Evolutionary conservation across 2,113 vertebrate genomes (phyloP), one percentile per base, ranked within the genome.

Genomic region (Tursiops truncatus): DNA sequence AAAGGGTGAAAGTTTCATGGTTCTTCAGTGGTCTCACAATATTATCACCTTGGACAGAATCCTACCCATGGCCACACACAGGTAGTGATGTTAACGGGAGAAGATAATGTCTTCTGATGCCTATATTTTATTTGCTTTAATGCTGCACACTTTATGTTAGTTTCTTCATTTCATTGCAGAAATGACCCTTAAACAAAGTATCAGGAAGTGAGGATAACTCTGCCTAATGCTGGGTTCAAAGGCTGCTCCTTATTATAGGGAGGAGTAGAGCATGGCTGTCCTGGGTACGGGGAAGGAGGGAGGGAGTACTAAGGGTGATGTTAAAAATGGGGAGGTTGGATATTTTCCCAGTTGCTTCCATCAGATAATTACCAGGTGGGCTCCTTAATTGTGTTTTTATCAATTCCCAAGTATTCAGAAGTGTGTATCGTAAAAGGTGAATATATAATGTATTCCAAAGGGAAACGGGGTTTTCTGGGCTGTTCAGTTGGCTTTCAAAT

Each of bases 241-340:
- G 4, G 8, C 26, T 15, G 15, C 8, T 41, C 21, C 21, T 56
- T 56, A 7, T 25, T 15, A 7, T 9, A 38, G 44, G 31, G n/a
- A 33, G 8, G 9, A 13, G 26, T 38, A 0, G 3, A 23, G 36
- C 14, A 3, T 28, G 50, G 44, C 8, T 31, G 1, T 25, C 14
- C 8, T 50, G 17, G n/a, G 63, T 28, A 13, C 3, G 10, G 23
- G 74, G 47, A 11, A 7, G 4, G 25, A 41, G 38, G n/a, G 58
- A 44, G 8, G 4, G n/a, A 20, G 8, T 12, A 26, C 6, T 23
- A 5, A 5, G 8, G 2, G 23, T 31, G 44, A 6, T 65, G 6
- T 44, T 76, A 26, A 56, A 67, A 68, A 50, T n/a, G 23, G 33
- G 7, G 3, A 89, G 33, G 21, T 9, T 28, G 28, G 36, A 20